A percentile compares a stretch with the other conserved stretches of the same genome.
phyloP scores from a whole-genome alignment of 2,888 invertebrate genomes.

The Galeopsomyia nigrocyanea region DNA sequence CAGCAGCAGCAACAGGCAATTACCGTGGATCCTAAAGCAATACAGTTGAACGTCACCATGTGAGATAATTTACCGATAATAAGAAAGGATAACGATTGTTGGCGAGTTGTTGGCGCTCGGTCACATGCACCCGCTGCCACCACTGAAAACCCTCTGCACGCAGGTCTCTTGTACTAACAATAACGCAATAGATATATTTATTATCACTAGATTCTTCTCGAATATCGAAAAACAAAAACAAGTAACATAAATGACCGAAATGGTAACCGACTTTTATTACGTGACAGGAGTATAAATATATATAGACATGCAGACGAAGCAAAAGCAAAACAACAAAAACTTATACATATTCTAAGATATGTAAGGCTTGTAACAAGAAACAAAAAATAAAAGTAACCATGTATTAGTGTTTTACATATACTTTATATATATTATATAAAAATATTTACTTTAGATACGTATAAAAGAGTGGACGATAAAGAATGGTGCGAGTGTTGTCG shows the following conservation, averaged over 20 bases:
- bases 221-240: constrained; percentile 51
- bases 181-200: constrained; percentile 68
- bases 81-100: constrained; percentile 40
- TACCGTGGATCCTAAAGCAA: constrained; percentile 67
- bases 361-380: constrained; percentile 69
- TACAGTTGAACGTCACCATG: constrained; percentile 68
- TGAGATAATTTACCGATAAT: constrained; percentile 61
- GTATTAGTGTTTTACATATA: constrained; percentile 70
- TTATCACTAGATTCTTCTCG: constrained; percentile 66
- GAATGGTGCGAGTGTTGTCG: constrained; percentile 41
- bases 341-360: constrained; percentile 68
- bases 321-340: constrained; percentile 52
- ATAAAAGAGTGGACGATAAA: constrained; percentile 57
- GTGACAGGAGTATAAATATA: constrained; percentile 68
- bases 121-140: constrained; percentile 64
- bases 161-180: constrained; percentile 68
- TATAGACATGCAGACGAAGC: constrained; percentile 16
- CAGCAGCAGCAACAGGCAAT: constrained; percentile 63
- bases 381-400: constrained; percentile 66
- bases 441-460: constrained; percentile 65
- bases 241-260: constrained; percentile 45
- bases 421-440: constrained; percentile 63
- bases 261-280: constrained; percentile 67
- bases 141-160: constrained; percentile 62
- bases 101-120: constrained; percentile 59